Evolutionary conservation across 2,888 invertebrate genomes (phyloP), one percentile per base, ranked within the genome.

Genomic region (Sialis fuliginosa): DNA sequence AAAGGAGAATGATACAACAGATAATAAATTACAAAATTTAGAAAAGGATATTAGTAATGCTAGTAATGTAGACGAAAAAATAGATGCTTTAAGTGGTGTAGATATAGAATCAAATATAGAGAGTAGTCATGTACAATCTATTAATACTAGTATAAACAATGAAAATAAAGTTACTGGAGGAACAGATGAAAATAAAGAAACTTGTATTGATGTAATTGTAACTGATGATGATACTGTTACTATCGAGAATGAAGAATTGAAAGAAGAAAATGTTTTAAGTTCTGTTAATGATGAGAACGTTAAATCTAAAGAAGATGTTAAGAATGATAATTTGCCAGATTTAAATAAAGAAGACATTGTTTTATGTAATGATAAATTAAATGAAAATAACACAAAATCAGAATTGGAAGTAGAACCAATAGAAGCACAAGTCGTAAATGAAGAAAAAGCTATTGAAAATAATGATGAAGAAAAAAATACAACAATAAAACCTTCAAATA

Each of bases 161-260:
- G 10, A 41, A 41, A 30, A 22, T 22, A 41, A 41, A 22, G 8
- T 41, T 9, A 22, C 10, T 22, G 12, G 22, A 41, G 41, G 22
- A 10, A 41, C 41, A 41, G 46, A 37, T 37, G 30, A 39, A 39
- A 46, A 12, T 40, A 40, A 46, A 46, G 46, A 37, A 45, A 9
- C 22, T 41, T 9, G 10, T n/a, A 6, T 10, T 30, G 30, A 31
- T 42, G 30, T 31, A 8, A 42, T 7, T 42, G 32, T 31, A 22
- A 42, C 6, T 31, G 10, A 8, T 2, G 8, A 32, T 6, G 33
- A 33, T 41, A 46, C 32, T 30, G 13, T 8, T 37, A 43, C n/a
- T 10, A 32, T 6, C 34, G 42, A 42, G 12, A 35, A 33, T 6
- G 39, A 42, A 13, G 22, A 30, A 39, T 4, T n/a, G 5, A 33